Evolutionary conservation across 2,888 invertebrate genomes (phyloP).

Genomic region (Vannuccia rotundouncinata): DNA sequence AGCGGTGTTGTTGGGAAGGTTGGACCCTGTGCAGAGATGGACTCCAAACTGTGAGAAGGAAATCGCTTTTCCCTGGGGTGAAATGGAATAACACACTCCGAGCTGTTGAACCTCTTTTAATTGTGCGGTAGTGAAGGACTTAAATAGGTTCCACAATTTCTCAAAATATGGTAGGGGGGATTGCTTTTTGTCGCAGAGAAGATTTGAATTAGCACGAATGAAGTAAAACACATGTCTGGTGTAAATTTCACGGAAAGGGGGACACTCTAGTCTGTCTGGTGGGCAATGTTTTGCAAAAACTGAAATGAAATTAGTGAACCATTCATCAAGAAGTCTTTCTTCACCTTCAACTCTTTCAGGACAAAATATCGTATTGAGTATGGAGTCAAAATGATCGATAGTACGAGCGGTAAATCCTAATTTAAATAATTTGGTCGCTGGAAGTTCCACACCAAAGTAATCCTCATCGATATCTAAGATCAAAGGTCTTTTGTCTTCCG

Average conservation of each 20-base stretch:
- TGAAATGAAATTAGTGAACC: neutral
- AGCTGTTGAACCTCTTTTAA: neutral
- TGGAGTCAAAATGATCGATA: neutral
- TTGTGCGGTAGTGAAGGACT: neutral
- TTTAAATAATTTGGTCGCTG: neutral
- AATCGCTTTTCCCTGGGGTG: neutral
- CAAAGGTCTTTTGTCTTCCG: neutral
- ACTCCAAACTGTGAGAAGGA: neutral
- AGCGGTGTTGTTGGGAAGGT: constrained; percentile 18
- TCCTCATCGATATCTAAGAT: constrained; percentile 14
- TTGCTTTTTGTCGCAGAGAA: neutral
- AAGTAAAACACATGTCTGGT: neutral
- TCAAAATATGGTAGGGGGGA: neutral
- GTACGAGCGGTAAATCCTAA: neutral
- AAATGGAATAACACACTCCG: neutral
- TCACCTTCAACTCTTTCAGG: neutral
- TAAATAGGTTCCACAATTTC: neutral
- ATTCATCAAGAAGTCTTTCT: neutral
- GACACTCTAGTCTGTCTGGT: neutral
- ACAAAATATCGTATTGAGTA: neutral
- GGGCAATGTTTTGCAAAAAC: neutral
- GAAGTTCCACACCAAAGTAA: constrained; percentile 13
- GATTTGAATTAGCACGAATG: neutral
- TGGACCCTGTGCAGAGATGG: neutral
- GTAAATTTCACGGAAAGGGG: neutral